Evolutionary conservation across 2,888 invertebrate genomes (phyloP).

Genomic region (Anoncus sp.): DNA sequence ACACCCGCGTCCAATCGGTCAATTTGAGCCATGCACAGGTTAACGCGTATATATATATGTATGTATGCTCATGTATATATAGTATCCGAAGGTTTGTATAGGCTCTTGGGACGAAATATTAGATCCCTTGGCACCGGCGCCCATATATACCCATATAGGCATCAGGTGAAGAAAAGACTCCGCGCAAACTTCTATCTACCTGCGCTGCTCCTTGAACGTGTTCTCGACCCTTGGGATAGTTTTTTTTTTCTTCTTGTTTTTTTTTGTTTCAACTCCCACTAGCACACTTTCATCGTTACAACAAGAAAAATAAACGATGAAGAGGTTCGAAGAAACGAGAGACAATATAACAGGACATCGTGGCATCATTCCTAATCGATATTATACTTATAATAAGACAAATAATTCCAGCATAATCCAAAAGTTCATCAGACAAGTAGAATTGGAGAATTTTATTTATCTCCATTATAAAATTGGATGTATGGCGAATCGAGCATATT

Average conservation of each 20-base stretch:
- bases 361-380: conserved; percentile 2
- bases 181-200: conserved; percentile 46
- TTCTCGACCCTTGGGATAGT: conserved; percentile 21
- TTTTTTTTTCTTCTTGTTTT: conserved; percentile 5
- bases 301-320: conserved; percentile 8
- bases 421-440: background rate
- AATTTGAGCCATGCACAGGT: conserved; percentile 31
- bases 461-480: background rate
- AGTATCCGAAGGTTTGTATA: conserved; percentile 28
- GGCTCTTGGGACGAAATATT: conserved; percentile 48
- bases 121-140: conserved; percentile 51
- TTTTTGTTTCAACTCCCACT: conserved; percentile 6
- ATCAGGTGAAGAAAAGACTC: conserved; percentile 50
- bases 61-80: conserved; percentile 7
- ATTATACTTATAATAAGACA: background rate
- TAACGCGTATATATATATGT: conserved; percentile 29
- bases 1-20: conserved; percentile 48
- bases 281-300: conserved; percentile 20
- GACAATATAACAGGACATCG: conserved; percentile 18
- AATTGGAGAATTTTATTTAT: conserved; percentile 9
- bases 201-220: conserved; percentile 38
- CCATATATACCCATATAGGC: conserved; percentile 32
- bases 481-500: background rate
- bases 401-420: background rate
- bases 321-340: background rate